Evolutionary conservation across 2,888 invertebrate species (phyloP).

Genomic region (Liposcelis brunnea): DNA sequence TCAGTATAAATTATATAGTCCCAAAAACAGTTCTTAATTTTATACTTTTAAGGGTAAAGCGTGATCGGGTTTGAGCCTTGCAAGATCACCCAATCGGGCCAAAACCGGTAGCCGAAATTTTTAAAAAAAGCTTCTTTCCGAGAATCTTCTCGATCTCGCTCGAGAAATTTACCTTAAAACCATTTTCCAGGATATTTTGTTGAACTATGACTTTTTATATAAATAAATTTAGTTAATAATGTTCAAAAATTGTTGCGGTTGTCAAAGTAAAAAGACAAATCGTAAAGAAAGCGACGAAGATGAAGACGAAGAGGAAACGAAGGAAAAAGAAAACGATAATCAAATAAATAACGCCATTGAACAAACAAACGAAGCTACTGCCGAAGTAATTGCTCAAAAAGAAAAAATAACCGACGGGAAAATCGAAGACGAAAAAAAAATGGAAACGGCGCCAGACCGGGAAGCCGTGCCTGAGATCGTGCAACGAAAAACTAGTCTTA

Average conservation of each 20-base stretch:
- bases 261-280: slow-evolving; percentile 13
- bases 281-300: slow-evolving; percentile 9
- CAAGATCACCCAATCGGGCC: too few relatives aligned
- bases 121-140: too few relatives aligned
- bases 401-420: background rate
- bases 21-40: too few relatives aligned
- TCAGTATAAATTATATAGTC: too few relatives aligned
- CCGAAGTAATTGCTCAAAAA: background rate
- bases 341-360: slow-evolving; percentile 1
- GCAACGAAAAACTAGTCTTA: slow-evolving; percentile 3
- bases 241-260: slow-evolving; percentile 17
- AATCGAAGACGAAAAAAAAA: slow-evolving; percentile 1
- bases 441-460: background rate
- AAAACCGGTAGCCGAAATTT: too few relatives aligned
- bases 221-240: slow-evolving; percentile 5
- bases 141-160: too few relatives aligned
- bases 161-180: too few relatives aligned
- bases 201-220: too few relatives aligned
- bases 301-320: slow-evolving; percentile 11
- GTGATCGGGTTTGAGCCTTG: too few relatives aligned
- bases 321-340: slow-evolving; percentile 8
- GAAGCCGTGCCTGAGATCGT: background rate
- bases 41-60: too few relatives aligned
- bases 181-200: too few relatives aligned
- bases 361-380: slow-evolving; percentile 3